Evolutionary conservation across 2,113 vertebrate genomes (phyloP), one percentile per base, ranked within the genome.

Genomic region (Egretta garzetta): DNA sequence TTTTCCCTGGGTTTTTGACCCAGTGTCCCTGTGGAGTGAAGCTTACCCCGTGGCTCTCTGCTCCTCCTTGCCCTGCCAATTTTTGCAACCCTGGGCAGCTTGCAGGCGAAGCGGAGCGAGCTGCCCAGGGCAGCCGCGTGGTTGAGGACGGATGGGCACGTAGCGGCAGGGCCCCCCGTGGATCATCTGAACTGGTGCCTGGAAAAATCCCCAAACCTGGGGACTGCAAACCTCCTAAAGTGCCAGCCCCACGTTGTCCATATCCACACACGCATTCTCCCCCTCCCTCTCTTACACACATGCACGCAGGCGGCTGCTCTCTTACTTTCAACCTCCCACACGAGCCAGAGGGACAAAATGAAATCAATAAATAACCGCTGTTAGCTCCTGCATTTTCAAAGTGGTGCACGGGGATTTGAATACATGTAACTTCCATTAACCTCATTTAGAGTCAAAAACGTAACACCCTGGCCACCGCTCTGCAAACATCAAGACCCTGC

Each of bases 371-470:
- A 96, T 95, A 97, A 95, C 80, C 15, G 1, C 64, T 56, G 72
- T 75, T 94, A 96, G 89, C 94, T 94, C 77, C 96, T 91, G 90
- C 87, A 49, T 85, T 91, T 96, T 84, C 89, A 55, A 96, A 95
- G 90, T 39, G 47, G 43, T 0, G 0, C 58, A 47, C 0, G 0
- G 96, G 95, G 96, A 94, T 82, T 91, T 64, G 73, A 96, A 33
- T 75, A 28, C 84, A 87, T 80, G 91, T 63, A 95, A 85, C 70
- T 97, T 93, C 76, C 86, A 95, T 96, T 96, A 96, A 93, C 94
- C 86, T 87, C 64, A 85, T 93, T 94, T 89, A 79, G 63, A 95
- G 77, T 55, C 13, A 47, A 94, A 91, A 89, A 63, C 13, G 0
- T 67, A 91, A 85, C 95, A 64, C 73, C 39, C 86, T 79, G 87